A percentile compares a stretch with the other conserved stretches of the same genome.
These are phyloP conservation scores for Zhengitettix transpicula DNA, from an alignment of 2,888 invertebrate species.

Conservation along the genomic window DNA sequence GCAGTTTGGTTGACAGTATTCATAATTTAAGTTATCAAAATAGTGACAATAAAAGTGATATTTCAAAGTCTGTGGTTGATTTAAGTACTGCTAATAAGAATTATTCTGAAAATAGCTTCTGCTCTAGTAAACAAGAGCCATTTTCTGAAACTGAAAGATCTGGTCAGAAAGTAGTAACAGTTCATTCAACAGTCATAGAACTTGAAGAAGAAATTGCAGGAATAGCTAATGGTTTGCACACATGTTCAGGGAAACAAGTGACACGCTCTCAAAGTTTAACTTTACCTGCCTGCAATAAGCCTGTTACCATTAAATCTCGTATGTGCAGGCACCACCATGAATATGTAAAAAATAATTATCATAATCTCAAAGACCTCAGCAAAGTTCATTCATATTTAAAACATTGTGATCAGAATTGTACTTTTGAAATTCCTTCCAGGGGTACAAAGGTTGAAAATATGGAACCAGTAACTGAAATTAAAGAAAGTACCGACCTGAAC, in stretches of 20 bases:
- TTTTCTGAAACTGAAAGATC: no score
- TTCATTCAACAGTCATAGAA: slow-evolving; percentile 13
- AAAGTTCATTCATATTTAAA: slow-evolving; percentile 11
- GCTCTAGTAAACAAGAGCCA: no score
- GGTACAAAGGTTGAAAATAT: not conserved
- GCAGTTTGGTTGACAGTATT: no score
- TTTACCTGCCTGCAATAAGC: not conserved
- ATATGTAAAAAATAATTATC: not conserved
- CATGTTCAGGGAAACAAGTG: not conserved
- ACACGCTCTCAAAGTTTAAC: slow-evolving; percentile 4
- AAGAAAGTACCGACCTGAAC: not conserved
- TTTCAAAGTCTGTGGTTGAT: not conserved
- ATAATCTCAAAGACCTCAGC: no score
- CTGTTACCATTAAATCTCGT: not conserved
- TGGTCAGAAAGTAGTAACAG: slow-evolving; percentile 10
- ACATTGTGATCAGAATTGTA: slow-evolving; percentile 22
- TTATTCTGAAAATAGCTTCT: no score
- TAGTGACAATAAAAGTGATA: not conserved
- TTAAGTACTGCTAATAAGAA: slow-evolving; percentile 11
- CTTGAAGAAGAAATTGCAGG: slow-evolving; percentile 12
- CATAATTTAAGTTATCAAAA: not conserved
- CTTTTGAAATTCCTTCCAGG: slow-evolving; percentile 9
- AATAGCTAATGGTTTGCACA: not conserved
- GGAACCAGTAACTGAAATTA: not conserved
- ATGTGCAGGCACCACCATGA: slow-evolving; percentile 5